Percentiles rank a stretch among this genome's conserved stretches.
Evolutionary conservation across 1,140 invertebrate species (phyloP).

Genomic region (Trichogramma pretiosum): DNA sequence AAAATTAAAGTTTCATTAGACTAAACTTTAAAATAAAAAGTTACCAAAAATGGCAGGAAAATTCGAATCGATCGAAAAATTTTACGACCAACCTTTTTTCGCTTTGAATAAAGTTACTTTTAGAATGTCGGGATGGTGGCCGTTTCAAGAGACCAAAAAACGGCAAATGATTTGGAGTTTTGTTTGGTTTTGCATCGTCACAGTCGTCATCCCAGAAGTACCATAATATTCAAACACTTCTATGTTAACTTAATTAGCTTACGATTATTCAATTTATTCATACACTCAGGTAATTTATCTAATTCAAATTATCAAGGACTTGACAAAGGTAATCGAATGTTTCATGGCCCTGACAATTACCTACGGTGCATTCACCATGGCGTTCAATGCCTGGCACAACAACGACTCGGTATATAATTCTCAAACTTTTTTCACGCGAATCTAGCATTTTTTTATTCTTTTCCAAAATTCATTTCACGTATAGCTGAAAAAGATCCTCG

Average conservation of each 20-base stretch:
- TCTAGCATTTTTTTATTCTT: no score
- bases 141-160: not conserved
- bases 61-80: not conserved
- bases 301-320: not conserved
- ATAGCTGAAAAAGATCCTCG: no score
- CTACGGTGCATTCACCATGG: not conserved
- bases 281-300: slow-evolving; percentile 4
- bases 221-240: no score
- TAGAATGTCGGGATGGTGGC: not conserved
- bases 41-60: no score
- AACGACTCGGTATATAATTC: no score
- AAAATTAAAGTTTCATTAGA: no score
- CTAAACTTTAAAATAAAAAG: no score
- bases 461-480: no score
- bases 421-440: no score
- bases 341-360: not conserved
- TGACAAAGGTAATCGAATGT: slow-evolving; percentile 2
- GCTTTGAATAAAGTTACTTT: slow-evolving; percentile 1
- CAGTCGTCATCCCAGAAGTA: slow-evolving; percentile 1
- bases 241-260: no score
- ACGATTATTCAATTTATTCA: not conserved
- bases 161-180: not conserved
- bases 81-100: not conserved
- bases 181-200: not conserved
- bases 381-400: no score